Evolutionary conservation across 1,140 invertebrate genomes (phyloP), one percentile per base, ranked within the genome.

Genomic region (Mya arenaria): DNA sequence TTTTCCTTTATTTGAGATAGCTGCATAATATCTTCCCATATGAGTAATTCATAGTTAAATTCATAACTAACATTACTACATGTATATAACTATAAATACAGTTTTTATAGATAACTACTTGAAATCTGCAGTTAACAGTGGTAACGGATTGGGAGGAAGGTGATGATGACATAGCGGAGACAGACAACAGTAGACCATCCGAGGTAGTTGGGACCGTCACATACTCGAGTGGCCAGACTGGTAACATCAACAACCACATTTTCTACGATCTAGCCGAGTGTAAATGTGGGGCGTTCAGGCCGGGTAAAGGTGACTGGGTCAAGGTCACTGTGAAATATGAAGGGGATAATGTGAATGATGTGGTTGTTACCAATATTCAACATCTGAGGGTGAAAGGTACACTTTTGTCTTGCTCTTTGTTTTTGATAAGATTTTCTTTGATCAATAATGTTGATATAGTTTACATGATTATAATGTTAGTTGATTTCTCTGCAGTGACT

Each of bases 261-360:
- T 60, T 52, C 30, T 91, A 90, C 82, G 41, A 84, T 73, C 60
- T 30, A 25, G 28, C 56, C n/a, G 81, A 83, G 8, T 80, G 81
- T 56, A 78, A 87, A 56, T 17, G 39, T 13, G 74, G 82, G 55
- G 84, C 83, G 23, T 92, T 79, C 71, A 32, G 37, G 23, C 91
- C 91, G 10, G 63, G 41, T 30, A 66, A 58, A 75, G 91, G 91
- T 1, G 92, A 92, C 69, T 91, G 87, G 89, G 90, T 92, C 5
- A 88, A 84, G n/a, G 86, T 82, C 36, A 83, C 87, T 15, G 66
- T 88, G 0, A 56, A 17, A n/a, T 78, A 77, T 32, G 65, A 32
- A 1, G 55, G 77, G 13, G 83, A 81, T 41, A 34, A 78, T 25
- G 48, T 71, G 41, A 66, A 44, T 30, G 52, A 82, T 23, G 30